Conservation (phyloP, 2,888 invertebrate species). For the Gonocerus acuteangulatus region DNA sequence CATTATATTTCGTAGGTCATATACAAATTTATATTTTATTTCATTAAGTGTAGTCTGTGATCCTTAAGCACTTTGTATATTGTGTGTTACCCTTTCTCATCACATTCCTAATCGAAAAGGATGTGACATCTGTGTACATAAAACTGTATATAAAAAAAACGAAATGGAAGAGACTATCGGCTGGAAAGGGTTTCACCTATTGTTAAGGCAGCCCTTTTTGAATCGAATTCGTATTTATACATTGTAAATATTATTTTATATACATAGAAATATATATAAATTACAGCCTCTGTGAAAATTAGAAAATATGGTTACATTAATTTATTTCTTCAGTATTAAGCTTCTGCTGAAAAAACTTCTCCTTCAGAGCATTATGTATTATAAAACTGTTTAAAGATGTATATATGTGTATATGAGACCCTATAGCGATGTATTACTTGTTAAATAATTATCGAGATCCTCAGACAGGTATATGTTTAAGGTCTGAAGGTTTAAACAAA, state of each 20-base stretch:
- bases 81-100: conserved; percentile 15
- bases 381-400: conserved; percentile 21
- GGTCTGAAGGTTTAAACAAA: conserved; percentile 8
- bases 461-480: conserved; percentile 10
- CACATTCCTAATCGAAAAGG: conserved; percentile 14
- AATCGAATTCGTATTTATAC: conserved; percentile 18
- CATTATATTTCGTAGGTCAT: not conserved
- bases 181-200: conserved; percentile 4
- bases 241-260: conserved; percentile 22
- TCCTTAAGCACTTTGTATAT: conserved; percentile 8
- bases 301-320: conserved; percentile 4
- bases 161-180: conserved; percentile 15
- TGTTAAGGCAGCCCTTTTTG: conserved; percentile 12
- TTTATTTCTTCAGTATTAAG: conserved; percentile 27
- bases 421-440: not conserved
- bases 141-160: not conserved
- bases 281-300: not conserved
- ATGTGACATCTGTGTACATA: not conserved
- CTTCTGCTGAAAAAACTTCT: conserved; percentile 16
- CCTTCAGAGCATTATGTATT: conserved; percentile 11
- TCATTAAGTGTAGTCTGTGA: conserved; percentile 20
- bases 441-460: not conserved
- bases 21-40: conserved; percentile 4
- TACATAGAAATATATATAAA: conserved; percentile 3
- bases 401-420: conserved; percentile 23